Conservation (phyloP, 2,113 vertebrate genomes). For the Cervus canadensis region DNA sequence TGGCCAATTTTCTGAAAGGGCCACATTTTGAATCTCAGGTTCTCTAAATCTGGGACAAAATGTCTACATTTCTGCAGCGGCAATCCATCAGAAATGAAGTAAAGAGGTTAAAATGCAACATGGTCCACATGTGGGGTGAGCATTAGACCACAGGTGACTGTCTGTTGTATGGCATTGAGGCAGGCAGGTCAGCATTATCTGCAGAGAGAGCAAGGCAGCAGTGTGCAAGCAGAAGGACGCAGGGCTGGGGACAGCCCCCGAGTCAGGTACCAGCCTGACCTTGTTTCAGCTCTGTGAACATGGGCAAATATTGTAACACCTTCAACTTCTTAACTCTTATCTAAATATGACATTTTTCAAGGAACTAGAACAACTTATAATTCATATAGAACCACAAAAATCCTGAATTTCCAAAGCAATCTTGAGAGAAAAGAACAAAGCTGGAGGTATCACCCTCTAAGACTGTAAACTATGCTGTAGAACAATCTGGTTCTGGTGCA, state of each 20-base stretch:
- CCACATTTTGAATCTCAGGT: neutral
- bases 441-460: neutral
- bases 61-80: neutral
- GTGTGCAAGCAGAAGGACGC: too few relatives aligned
- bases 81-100: neutral
- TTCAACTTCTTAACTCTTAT: neutral
- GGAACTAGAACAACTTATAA: neutral
- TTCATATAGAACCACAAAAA: neutral
- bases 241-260: fast-evolving
- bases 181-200: too few relatives aligned
- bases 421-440: neutral
- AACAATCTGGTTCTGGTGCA: neutral
- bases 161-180: fast-evolving
- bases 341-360: neutral
- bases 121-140: too few relatives aligned
- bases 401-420: neutral
- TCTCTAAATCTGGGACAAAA: neutral
- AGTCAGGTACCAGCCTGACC: neutral
- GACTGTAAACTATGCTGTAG: neutral
- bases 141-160: neutral
- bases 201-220: neutral
- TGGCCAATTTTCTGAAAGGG: neutral
- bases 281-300: neutral
- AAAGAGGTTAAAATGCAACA: neutral
- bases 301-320: neutral